Percentiles rank a stretch among this genome's conserved stretches.
Evolutionary conservation across 2,113 vertebrate species (phyloP).

Genomic region (Sapajus apella): DNA sequence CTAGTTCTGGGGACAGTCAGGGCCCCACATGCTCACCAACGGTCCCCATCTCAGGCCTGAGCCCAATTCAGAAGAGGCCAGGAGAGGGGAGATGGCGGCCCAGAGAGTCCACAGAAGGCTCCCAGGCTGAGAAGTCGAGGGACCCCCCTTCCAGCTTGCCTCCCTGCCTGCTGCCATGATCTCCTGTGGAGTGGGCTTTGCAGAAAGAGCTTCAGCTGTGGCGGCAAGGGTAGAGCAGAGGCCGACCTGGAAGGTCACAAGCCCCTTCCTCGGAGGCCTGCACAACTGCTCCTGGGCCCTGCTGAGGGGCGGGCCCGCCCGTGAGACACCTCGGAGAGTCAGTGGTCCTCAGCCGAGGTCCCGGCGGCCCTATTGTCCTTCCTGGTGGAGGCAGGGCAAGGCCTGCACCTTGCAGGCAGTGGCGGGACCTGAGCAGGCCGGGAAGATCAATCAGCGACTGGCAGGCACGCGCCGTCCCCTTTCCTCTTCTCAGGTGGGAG

Average conservation of each 20-base stretch:
- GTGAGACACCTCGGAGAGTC: background rate
- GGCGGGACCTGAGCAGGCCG: background rate
- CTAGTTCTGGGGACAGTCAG: background rate
- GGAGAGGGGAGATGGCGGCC: background rate
- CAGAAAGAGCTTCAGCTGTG: background rate
- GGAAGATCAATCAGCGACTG: too few species aligned
- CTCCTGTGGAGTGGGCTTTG: background rate
- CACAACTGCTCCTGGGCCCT: fast-evolving
- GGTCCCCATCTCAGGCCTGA: background rate
- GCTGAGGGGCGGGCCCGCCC: fast-evolving
- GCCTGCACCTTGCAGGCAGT: background rate
- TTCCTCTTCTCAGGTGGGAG: background rate
- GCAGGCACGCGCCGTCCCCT: fast-evolving
- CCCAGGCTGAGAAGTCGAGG: background rate
- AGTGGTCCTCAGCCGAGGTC: background rate
- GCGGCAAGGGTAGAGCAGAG: background rate
- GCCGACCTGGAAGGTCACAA: background rate
- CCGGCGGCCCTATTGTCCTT: background rate
- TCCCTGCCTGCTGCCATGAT: background rate
- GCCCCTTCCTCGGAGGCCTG: background rate
- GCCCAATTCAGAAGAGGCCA: background rate
- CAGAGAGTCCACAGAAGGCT: background rate
- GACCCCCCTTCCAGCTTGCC: fast-evolving
- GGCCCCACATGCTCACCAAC: background rate
- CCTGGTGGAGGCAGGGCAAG: background rate